Conservation (phyloP, 2,888 invertebrate genomes). For the Brachyptera putata region DNA sequence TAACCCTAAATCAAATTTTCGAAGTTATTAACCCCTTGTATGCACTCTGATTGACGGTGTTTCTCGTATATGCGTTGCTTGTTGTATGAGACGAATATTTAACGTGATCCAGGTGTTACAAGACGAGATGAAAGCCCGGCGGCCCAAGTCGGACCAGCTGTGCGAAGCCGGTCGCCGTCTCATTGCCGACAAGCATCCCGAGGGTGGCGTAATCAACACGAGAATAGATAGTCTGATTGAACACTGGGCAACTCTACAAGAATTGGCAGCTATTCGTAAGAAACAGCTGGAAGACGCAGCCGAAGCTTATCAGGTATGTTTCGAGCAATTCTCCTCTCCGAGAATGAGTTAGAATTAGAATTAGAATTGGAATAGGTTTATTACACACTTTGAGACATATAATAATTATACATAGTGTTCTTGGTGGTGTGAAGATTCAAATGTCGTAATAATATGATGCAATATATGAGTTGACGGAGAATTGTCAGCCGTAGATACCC, state of each 20-base stretch:
- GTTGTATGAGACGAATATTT: not conserved
- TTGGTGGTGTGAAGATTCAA: no score
- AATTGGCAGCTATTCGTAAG: constrained; percentile 68
- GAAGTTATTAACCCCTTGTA: no score
- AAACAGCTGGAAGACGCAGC: constrained; percentile 80
- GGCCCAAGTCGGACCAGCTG: constrained; percentile 66
- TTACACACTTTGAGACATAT: no score
- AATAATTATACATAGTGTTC: no score
- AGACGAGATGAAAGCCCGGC: constrained; percentile 81
- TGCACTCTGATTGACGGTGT: no score
- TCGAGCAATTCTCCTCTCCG: not conserved
- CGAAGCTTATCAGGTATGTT: constrained; percentile 79
- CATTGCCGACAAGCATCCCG: constrained; percentile 78
- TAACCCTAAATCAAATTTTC: no score
- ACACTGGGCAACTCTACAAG: constrained; percentile 87
- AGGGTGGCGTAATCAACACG: constrained; percentile 73
- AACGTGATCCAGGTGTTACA: constrained; percentile 50
- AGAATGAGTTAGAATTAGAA: no score
- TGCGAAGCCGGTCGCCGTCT: constrained; percentile 59
- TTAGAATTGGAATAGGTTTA: no score
- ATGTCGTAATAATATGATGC: no score
- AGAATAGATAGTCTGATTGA: constrained; percentile 73
- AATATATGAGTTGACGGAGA: no score
- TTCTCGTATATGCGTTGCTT: constrained; percentile 9
- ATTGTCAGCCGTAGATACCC: no score